Evolutionary conservation across 2,888 invertebrate species (phyloP), one percentile per base, ranked within the genome.

Genomic region (Dichetophora obliterata): DNA sequence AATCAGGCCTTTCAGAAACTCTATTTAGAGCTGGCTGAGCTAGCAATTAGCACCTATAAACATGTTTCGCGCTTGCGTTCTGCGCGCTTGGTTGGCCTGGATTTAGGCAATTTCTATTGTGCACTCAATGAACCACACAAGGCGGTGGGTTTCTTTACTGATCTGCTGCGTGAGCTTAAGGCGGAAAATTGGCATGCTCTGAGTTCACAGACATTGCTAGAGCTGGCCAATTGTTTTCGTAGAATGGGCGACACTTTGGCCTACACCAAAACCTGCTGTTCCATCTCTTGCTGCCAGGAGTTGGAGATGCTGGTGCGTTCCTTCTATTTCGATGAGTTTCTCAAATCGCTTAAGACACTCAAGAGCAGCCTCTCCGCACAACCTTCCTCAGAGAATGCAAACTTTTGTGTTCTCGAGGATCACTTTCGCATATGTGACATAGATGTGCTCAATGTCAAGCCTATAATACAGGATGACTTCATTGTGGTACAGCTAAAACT

Each of bases 31-130:
- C 89, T 98, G 77, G 96, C 97, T 0, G 98, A 98, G 88, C 89
- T 98, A 80, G 97, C 98, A 0, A 97, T 98, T 93, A 97, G 98
- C 72, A 98, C 98, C 0, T 98, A 96, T 86, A 98, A 98, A 86
- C 98, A 98, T 90, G 97, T 98, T 80, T 94, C 95, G 0, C 91
- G 95, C 78, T 87, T 92, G 82, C 91, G 93, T 87, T 97, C 95
- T 74, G 98, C 98, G 0, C 92, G 97, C 59, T 91, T 95, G 66
- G 95, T 98, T 76, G 98, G 98, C 0, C 92, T 95, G 54, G 96
- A 98, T 84, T 90, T 98, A 69, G 97, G 98, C 0, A 92, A 94
- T 34, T 98, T 98, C 88, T 98, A 98, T 88, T 93, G 96, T 82
- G 94, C 94, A 80, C 91, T 95, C 9, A 95, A 95, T 0, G 95